Percentiles rank a stretch among this genome's conserved stretches.
phyloP scores from a whole-genome alignment of 2,888 invertebrate species.

The Hirudinaria manillensis region DNA sequence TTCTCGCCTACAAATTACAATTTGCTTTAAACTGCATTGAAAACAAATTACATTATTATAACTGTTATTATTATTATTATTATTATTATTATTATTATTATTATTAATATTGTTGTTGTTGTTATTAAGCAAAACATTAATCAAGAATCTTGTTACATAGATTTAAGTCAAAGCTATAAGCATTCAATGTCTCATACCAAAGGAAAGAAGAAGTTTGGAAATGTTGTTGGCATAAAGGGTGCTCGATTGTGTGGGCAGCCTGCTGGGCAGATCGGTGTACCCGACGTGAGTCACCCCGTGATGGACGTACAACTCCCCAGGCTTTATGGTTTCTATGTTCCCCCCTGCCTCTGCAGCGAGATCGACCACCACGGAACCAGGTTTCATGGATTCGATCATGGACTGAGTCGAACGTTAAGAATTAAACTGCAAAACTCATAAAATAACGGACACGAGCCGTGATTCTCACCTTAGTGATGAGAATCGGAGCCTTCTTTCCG shows the following conservation, averaged over 20 bases:
- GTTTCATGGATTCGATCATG: constrained; percentile 73
- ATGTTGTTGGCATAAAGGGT: constrained; percentile 85
- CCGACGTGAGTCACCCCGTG: constrained; percentile 80
- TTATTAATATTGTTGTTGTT: background rate
- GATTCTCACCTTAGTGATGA: constrained; percentile 66
- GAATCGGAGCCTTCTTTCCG: constrained; percentile 73
- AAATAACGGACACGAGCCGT: background rate
- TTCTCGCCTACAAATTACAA: constrained; percentile 61
- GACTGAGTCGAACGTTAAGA: constrained; percentile 60
- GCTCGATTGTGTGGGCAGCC: constrained; percentile 77
- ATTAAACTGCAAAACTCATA: background rate
- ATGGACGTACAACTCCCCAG: constrained; percentile 68
- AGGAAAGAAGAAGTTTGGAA: constrained; percentile 74
- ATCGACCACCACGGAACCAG: constrained; percentile 82
- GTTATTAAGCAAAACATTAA: background rate
- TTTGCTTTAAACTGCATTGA: background rate
- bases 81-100: constrained; percentile 10
- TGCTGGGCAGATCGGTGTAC: constrained; percentile 74
- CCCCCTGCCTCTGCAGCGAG: constrained; percentile 82
- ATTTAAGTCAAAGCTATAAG: too few relatives aligned
- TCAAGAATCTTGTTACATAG: too few relatives aligned
- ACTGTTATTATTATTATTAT: background rate
- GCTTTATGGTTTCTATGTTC: constrained; percentile 73
- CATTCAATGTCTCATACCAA: constrained; percentile 59
- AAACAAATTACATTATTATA: too few relatives aligned